These are phyloP conservation scores for Centruroides sculpturatus DNA, from an alignment of 1,140 invertebrate genomes.

Conservation along the genomic window DNA sequence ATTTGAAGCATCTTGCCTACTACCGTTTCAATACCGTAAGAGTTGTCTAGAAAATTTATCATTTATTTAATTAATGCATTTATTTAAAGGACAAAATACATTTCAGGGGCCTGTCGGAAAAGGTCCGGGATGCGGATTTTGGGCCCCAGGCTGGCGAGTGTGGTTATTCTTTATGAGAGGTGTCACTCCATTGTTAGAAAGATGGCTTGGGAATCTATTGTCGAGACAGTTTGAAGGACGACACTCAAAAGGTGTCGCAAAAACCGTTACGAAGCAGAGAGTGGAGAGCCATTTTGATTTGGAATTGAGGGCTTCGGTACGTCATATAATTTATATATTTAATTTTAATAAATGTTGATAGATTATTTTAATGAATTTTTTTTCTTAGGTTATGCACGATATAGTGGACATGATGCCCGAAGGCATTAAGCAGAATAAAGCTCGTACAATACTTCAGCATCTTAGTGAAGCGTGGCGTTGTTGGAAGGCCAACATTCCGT, in stretches of 20 bases:
- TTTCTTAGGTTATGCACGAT: slow-evolving; percentile 71
- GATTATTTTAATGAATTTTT: slow-evolving; percentile 24
- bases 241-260: slow-evolving; percentile 97
- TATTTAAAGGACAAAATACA: slow-evolving; percentile 7
- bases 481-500: slow-evolving; percentile 99
- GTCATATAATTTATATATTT: slow-evolving; percentile 27
- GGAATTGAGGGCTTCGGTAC: slow-evolving; percentile 79
- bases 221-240: slow-evolving; percentile 97
- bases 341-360: slow-evolving; percentile 7
- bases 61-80: neutral
- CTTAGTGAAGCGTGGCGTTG: slow-evolving; percentile 98
- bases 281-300: slow-evolving; percentile 99
- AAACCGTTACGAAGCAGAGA: slow-evolving; percentile 98
- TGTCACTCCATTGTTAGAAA: slow-evolving; percentile 90
- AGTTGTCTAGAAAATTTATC: slow-evolving; percentile 38
- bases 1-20: slow-evolving; percentile 98
- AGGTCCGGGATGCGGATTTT: slow-evolving; percentile 97
- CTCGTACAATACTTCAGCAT: slow-evolving; percentile 95
- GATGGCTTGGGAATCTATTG: slow-evolving; percentile 95
- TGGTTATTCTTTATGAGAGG: slow-evolving; percentile 99
- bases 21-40: slow-evolving; percentile 88
- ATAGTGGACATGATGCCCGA: slow-evolving; percentile 99
- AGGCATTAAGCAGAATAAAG: slow-evolving; percentile 99
- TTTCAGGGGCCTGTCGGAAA: slow-evolving; percentile 77
- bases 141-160: slow-evolving; percentile 98